Evolutionary conservation across 2,888 invertebrate species (phyloP).

Genomic region (Drosophila mettleri): DNA sequence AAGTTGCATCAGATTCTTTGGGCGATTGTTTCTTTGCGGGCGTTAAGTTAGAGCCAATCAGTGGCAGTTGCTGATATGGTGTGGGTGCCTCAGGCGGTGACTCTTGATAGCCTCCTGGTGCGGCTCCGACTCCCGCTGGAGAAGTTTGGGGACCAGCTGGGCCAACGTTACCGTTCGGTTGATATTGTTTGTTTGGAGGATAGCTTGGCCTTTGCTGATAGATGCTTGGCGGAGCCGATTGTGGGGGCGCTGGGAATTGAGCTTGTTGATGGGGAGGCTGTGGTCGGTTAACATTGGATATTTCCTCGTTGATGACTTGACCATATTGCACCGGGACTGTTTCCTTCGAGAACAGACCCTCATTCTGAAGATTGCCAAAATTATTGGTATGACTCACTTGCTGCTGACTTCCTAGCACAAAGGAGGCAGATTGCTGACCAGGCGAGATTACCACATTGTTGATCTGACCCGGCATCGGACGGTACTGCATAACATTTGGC

Average conservation of each 20-base stretch:
- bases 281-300: slow-evolving; percentile 69
- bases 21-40: slow-evolving; percentile 38
- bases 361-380: slow-evolving; percentile 86
- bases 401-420: slow-evolving; percentile 88
- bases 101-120: slow-evolving; percentile 40
- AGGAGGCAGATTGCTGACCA: slow-evolving; percentile 88
- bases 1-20: slow-evolving; percentile 7
- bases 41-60: slow-evolving; percentile 63
- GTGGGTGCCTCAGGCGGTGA: slow-evolving; percentile 76
- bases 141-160: not conserved
- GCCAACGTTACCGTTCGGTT: slow-evolving; percentile 58
- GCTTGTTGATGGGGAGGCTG: slow-evolving; percentile 21
- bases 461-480: slow-evolving; percentile 86
- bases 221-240: slow-evolving; percentile 27
- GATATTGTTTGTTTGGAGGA: slow-evolving; percentile 62
- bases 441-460: slow-evolving; percentile 88
- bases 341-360: slow-evolving; percentile 85
- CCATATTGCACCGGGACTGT: slow-evolving; percentile 82
- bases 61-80: slow-evolving; percentile 79
- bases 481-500: slow-evolving; percentile 84
- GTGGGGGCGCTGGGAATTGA: slow-evolving; percentile 14
- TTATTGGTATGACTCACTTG: slow-evolving; percentile 85
- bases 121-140: slow-evolving; percentile 6
- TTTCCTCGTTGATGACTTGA: slow-evolving; percentile 82
- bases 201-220: slow-evolving; percentile 53